Conservation (phyloP, 2,113 vertebrate genomes). For the Bos taurus region DNA sequence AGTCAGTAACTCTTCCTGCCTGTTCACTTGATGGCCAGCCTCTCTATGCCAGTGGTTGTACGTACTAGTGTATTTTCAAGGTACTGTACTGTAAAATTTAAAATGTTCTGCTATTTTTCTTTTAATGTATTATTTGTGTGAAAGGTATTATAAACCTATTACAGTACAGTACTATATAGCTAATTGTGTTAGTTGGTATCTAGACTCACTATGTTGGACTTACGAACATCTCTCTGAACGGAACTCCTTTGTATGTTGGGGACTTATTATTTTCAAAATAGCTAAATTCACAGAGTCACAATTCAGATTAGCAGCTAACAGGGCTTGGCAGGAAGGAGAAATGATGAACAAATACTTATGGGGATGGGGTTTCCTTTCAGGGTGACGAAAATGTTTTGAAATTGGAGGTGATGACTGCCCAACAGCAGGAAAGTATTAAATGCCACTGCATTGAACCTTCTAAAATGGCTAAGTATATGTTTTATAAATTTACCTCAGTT, state of each 20-base stretch:
- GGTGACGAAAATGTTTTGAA: neutral
- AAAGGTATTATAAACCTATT: neutral
- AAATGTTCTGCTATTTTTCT: neutral
- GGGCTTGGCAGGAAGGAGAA: neutral
- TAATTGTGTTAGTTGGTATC: neutral
- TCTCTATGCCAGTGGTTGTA: neutral
- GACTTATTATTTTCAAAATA: neutral
- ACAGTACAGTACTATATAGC: neutral
- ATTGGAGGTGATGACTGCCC: neutral
- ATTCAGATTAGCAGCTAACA: neutral
- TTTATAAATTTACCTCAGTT: neutral
- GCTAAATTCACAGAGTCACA: neutral
- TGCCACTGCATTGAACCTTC: neutral
- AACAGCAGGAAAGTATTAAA: neutral
- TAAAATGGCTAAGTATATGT: neutral
- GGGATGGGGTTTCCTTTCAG: neutral
- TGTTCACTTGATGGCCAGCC: neutral
- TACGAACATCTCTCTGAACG: fast-evolving
- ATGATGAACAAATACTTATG: neutral
- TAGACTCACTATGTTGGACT: neutral
- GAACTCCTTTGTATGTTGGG: neutral
- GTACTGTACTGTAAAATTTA: neutral
- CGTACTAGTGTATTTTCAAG: neutral
- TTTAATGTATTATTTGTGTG: neutral
- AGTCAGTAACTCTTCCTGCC: neutral